These are phyloP conservation scores for Chrysina gloriosa DNA, from an alignment of 2,888 invertebrate genomes.

Conservation along the genomic window DNA sequence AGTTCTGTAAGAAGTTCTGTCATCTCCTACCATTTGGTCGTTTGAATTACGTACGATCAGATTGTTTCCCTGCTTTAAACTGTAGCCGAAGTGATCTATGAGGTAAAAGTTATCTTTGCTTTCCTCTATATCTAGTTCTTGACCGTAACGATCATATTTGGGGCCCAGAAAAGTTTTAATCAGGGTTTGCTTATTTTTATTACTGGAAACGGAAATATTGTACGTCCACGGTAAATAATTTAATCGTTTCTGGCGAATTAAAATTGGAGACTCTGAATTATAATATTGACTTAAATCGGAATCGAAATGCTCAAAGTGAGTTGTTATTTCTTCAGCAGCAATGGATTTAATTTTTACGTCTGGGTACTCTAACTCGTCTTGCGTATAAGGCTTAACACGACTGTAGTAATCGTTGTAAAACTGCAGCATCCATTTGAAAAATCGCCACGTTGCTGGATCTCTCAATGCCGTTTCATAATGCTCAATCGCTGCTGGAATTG, in stretches of 20 bases:
- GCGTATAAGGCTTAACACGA: conserved; percentile 72
- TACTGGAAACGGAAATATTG: conserved; percentile 69
- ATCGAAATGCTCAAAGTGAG: conserved; percentile 77
- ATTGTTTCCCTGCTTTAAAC: conserved; percentile 72
- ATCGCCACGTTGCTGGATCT: conserved; percentile 79
- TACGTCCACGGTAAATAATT: conserved; percentile 75
- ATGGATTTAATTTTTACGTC: conserved; percentile 75
- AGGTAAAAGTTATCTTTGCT: conserved; percentile 75
- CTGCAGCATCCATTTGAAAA: conserved; percentile 72
- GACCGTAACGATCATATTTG: conserved; percentile 72
- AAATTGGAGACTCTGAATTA: conserved; percentile 64
- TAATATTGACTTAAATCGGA: conserved; percentile 71
- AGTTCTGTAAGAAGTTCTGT: conserved; percentile 73
- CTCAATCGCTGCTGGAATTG: conserved; percentile 71
- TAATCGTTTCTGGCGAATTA: conserved; percentile 72
- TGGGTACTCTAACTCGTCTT: conserved; percentile 71
- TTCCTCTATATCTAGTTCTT: conserved; percentile 69
- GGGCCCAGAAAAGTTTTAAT: conserved; percentile 78
- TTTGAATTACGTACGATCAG: conserved; percentile 69
- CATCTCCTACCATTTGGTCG: conserved; percentile 69
- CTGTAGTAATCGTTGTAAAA: conserved; percentile 72
- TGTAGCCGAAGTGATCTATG: conserved; percentile 71
- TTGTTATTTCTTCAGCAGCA: conserved; percentile 73
- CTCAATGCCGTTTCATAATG: conserved; percentile 75
- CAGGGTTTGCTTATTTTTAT: conserved; percentile 70